Evolutionary conservation across 2,797 vertebrate genomes (phyloP), one percentile per base, ranked within the genome.

Genomic region (Phrynocephalus forsythii): DNA sequence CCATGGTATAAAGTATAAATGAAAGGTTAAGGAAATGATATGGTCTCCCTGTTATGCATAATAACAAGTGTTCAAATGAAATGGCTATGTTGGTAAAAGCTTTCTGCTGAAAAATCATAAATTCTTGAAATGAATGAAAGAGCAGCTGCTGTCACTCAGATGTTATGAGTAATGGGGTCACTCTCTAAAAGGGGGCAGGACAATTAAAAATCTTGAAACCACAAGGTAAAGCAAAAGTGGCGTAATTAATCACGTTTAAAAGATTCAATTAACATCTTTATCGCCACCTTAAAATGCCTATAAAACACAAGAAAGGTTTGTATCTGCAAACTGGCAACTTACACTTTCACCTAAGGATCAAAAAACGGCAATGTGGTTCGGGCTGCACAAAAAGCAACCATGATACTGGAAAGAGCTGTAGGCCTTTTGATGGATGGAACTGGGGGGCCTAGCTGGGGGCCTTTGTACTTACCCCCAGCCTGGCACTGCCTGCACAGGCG

Each of bases 11-110:
- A 79, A 56, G 3, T 50, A 81, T 8, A 79, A 26, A 22, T 78
- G 81, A 73, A 81, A 84, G 67, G 6, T 16, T 7, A 87, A 16
- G 80, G 89, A 86, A 91, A 82, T 7, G 83, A 10, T 9, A 33
- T 13, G 13, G 0, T 63, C 66, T 83, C 79, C 79, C n/a, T 28
- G 71, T 44, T 85, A 75, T 28, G 50, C 73, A 81, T 68, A 33
- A 38, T 87, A 67, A 87, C 38, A 56, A 77, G 50, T 30, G 2
- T 50, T 86, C 75, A 28, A 3, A 75, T 71, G 85, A 80, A 72
- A 81, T 60, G 6, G 48, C 28, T 16, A 22, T 66, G 26, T 44
- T 11, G 83, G 18, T 44, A 66, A 86, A 0, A 87, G 0, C 0
- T 1, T 1, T 85, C 10, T 6, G 80, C 26, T 63, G 77, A 79